phyloP scores from a whole-genome alignment of 2,888 invertebrate species.

The Oscheius sp. region DNA sequence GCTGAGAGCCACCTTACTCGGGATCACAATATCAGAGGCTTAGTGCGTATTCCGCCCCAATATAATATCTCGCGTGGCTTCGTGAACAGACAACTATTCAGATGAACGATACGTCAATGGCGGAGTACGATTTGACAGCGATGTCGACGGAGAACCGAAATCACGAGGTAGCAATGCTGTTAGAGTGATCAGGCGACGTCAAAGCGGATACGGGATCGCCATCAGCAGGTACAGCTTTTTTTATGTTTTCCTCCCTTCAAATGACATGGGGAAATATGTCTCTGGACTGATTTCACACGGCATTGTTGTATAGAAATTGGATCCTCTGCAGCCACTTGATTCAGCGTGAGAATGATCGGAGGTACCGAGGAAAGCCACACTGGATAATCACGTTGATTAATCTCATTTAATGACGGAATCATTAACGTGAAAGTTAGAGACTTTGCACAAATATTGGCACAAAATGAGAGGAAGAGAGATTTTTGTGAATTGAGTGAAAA shows the following conservation, averaged over 20 bases:
- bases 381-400: conserved; percentile 16
- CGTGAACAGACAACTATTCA: conserved; percentile 43
- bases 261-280: neutral
- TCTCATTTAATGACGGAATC: conserved; percentile 13
- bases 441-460: neutral
- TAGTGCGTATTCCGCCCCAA: neutral
- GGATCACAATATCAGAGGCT: conserved; percentile 21
- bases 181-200: conserved; percentile 61
- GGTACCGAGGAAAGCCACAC: neutral
- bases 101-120: conserved; percentile 71
- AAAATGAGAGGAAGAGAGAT: neutral
- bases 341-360: neutral
- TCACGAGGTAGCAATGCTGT: conserved; percentile 34
- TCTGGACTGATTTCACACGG: conserved; percentile 25
- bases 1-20: conserved; percentile 8
- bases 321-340: conserved; percentile 25
- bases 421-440: neutral
- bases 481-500: neutral
- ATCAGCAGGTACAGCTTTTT: conserved; percentile 65
- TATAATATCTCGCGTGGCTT: too few species aligned
- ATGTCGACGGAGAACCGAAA: conserved; percentile 48
- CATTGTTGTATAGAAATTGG: conserved; percentile 32
- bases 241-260: neutral
- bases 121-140: conserved; percentile 67
- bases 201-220: conserved; percentile 72